Evolutionary conservation across 1,140 invertebrate species (phyloP), one percentile per base, ranked within the genome.

Genomic region (Ceratoteleas bidentatus): DNA sequence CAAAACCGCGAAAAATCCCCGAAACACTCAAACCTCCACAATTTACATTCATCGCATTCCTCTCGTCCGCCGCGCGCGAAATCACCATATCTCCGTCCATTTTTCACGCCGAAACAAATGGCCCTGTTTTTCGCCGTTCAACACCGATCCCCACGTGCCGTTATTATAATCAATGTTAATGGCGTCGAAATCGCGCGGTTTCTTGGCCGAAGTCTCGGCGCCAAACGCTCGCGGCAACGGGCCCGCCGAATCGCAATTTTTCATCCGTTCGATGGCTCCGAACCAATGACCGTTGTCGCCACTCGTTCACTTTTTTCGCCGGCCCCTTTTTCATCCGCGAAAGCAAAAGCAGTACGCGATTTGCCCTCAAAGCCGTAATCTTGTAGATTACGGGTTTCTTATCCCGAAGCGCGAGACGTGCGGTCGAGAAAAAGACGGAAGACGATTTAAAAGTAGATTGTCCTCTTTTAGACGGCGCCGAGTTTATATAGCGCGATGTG

Each of bases 341-440:
- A 77, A 80, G 76, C 62, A 80, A 84, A 84, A 80, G 81, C 81
- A 70, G 72, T 76, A 61, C 68, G 62, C 38, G 73, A 69, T 77
- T 66, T 73, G 78, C 52, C 50, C 58, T 80, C 82, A 70, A 81
- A 77, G 82, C 73, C 54, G 82, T 84, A 84, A 84, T 81, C 77
- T 81, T 64, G 82, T 77, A 84, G 82, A 84, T 84, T 84, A 84
- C 74, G 73, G 64, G 73, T 80, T 69, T 84, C 77, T 84, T 81
- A 80, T 84, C 82, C 68, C 40, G 57, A 74, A 80, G 73, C 58
- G 70, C 58, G 24, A 2, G 24, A 24, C 4, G 64, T 60, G 32
- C 62, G 53, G 70, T 54, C 65, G 43, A 13, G 74, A 82, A 77
- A 74, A 74, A 69, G 74, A 78, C 69, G 57, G 65, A 78, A 57